Evolutionary conservation across 2,113 vertebrate genomes (phyloP), one percentile per base, ranked within the genome.

Genomic region (Rhea pennata): DNA sequence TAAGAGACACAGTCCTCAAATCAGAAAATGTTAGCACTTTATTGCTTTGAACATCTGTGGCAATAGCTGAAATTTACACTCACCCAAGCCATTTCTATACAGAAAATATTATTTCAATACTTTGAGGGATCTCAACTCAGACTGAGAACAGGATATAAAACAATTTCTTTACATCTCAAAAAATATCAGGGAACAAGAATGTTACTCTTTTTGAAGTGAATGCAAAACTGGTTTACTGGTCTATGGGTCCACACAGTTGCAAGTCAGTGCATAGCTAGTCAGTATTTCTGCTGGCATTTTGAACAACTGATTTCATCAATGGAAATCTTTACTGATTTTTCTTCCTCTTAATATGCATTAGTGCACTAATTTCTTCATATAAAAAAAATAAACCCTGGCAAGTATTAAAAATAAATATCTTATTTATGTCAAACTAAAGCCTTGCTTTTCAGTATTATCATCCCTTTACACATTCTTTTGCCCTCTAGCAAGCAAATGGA

Each of bases 181-280:
- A 97, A 89, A 24, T 83, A 95, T 61, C 84, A 92, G 64, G 80
- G 72, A 96, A 97, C 76, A 95, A 78, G 89, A 92, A 87, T 22
- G 24, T 23, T 86, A 96, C 82, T 95, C 50, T 46, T 79, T 95
- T 95, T 92, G 58, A 88, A 95, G 85, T 42, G 85, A 98, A 92
- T 31, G 80, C 54, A 91, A 91, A 93, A 97, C 44, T 87, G 77
- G 72, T 90, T 95, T 95, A 92, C 81, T 93, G 86, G 80, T 91
- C 82, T 64, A 24, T 22, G 69, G 92, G 95, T 96, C 97, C 95
- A 84, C 86, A 90, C 48, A 93, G 82, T 76, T 93, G 94, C 31
- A 13, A 96, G 95, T 94, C 95, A 96, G 95, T 98, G 98, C 98
- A 98, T 97, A 98, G 98, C 96, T 97, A 97, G 89, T 97, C 92